Evolutionary conservation across 1,140 invertebrate genomes (phyloP), one percentile per base, ranked within the genome.

Genomic region (Drosophila tani): DNA sequence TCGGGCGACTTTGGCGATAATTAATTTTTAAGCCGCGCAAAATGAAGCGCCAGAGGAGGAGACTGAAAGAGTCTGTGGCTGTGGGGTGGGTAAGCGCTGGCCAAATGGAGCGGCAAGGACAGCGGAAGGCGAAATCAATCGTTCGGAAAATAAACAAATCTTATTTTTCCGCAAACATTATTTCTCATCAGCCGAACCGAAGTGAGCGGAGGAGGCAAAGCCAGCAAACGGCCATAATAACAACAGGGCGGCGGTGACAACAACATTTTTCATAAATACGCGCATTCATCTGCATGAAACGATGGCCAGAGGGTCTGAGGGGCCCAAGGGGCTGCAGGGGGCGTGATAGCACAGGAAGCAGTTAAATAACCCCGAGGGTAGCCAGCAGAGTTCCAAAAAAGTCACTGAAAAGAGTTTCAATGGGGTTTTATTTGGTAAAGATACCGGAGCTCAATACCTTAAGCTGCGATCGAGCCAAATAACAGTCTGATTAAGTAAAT

Each of bases 131-230:
- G 62, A 82, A 90, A 90, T 90, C 85, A 90, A 90, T 90, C 85
- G 85, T 85, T 90, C 81, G 85, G 88, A 90, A 90, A 90, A 90
- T 90, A 90, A 90, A 90, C 85, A 90, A 90, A 90, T 90, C 85
- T 90, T 90, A 90, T 90, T 90, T 88, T 90, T 90, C 81, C 85
- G 79, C 85, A 90, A 90, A 90, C 85, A 90, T 90, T 90, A 90
- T 90, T 90, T 88, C 79, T 88, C 84, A 88, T 88, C 85, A 84
- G 77, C 46, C 47, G 55, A 60, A 46, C 41, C 49, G 73, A 38
- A 43, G 68, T 29, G 12, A 14, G 3, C 12, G 17, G 29, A 15
- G 51, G 7, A 35, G 69, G 45, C 47, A 67, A 68, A 70, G 69
- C 68, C 66, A 75, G 63, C 66, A 70, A 84, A 74, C 47, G 70